Evolutionary conservation across 2,797 vertebrate genomes (phyloP), one percentile per base, ranked within the genome.

Genomic region (Apogon hyalosoma): DNA sequence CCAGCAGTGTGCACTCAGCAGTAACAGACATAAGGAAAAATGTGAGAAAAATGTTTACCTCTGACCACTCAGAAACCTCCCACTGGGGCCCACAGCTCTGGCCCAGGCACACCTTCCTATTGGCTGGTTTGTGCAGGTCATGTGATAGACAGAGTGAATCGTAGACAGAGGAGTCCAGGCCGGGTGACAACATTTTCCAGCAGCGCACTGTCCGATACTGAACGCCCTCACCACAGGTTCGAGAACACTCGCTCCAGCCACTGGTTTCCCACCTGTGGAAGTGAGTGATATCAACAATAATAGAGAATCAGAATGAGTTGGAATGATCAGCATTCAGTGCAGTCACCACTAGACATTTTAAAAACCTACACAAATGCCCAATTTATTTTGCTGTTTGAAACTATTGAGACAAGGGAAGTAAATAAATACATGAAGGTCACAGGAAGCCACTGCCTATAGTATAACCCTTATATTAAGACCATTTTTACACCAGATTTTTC

Each of bases 151-250:
- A 97, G 67, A 97, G 88, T 1, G 95, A 93, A 0, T 96, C 94
- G 0, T 97, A 97, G 59, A 96, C 95, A 0, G 96, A 96, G 70
- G 96, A 97, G 90, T 97, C 96, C 0, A 97, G 95, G 4, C 96
- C 96, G 0, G 95, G 95, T 0, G 95, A 95, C 82, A 97, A 84
- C 95, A 97, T 97, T 85, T 95, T 96, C 96, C 96, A 97, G 88
- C 96, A 97, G 67, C 96, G 95, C 69, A 96, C 95, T 0, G 94
- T 95, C 15, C 96, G 94, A 63, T 93, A 95, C 88, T 97, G 96
- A 59, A 91, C 91, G 1, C 96, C 96, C 68, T 97, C 95, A 0
- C 94, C 92, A 0, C 95, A 96, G 8, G 95, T 96, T 5, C 94
- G 90, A 0, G 96, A 96, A 80, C 96, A 97, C 46, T 95, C 95